phyloP scores from a whole-genome alignment of 2,888 invertebrate species.

The Mystacides longicornis region DNA sequence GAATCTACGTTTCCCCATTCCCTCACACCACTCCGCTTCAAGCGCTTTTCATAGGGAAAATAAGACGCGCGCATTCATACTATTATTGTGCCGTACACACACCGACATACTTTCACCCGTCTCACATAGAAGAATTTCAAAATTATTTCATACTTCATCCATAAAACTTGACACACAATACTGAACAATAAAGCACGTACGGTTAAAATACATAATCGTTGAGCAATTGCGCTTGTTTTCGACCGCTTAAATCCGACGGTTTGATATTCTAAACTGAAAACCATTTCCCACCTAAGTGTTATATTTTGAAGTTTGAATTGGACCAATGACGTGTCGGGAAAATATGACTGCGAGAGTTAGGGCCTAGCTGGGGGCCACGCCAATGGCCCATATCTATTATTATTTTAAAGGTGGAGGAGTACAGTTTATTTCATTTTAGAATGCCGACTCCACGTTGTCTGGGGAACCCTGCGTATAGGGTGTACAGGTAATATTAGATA shows the following conservation, averaged over 20 bases:
- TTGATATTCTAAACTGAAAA: not conserved
- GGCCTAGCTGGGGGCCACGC: too few relatives aligned
- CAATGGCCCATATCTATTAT: too few relatives aligned
- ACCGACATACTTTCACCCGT: not conserved
- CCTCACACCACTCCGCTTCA: constrained; percentile 12
- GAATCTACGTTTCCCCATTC: constrained; percentile 9
- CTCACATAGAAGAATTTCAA: not conserved
- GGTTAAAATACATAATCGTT: not conserved
- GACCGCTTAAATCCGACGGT: not conserved
- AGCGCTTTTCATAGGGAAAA: constrained; percentile 21
- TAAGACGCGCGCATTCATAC: constrained; percentile 22
- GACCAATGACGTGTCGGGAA: constrained; percentile 26
- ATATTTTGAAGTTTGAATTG: constrained; percentile 25
- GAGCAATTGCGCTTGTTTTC: not conserved
- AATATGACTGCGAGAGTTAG: constrained; percentile 21
- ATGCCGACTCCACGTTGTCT: too few relatives aligned
- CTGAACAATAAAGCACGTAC: not conserved
- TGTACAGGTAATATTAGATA: too few relatives aligned
- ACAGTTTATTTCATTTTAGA: too few relatives aligned
- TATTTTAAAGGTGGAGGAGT: constrained; percentile 14
- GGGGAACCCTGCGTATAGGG: too few relatives aligned
- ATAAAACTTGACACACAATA: not conserved
- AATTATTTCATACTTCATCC: not conserved
- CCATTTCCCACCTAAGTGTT: constrained; percentile 14
- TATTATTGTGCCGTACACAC: not conserved